A percentile compares a stretch with the other conserved stretches of the same genome.
Evolutionary conservation across 1,140 invertebrate genomes (phyloP).

Genomic region (Pararge aegeria): DNA sequence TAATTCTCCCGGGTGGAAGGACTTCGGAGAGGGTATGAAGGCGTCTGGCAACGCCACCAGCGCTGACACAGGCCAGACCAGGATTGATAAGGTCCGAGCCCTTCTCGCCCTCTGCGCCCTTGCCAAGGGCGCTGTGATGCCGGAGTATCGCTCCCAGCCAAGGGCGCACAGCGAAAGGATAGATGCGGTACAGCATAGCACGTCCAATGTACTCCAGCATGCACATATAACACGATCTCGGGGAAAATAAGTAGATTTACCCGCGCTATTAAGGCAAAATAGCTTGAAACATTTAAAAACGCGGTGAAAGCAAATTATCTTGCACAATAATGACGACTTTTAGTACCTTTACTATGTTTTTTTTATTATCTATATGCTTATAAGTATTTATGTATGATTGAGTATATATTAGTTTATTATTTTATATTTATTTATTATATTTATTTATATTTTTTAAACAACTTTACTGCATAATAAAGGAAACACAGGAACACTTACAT

Average conservation of each 20-base stretch:
- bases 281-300: too few relatives aligned
- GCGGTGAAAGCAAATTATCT: too few relatives aligned
- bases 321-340: too few relatives aligned
- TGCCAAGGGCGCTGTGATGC: constrained; percentile 80
- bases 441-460: too few relatives aligned
- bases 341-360: too few relatives aligned
- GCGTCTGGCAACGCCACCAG: constrained; percentile 69
- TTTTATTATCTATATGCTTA: too few relatives aligned
- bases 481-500: too few relatives aligned
- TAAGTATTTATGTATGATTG: too few relatives aligned
- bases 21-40: constrained; percentile 48
- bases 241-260: constrained; percentile 25
- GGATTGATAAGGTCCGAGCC: constrained; percentile 40
- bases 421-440: too few relatives aligned
- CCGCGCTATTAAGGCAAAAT: too few relatives aligned
- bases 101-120: constrained; percentile 38
- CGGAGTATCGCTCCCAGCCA: constrained; percentile 83
- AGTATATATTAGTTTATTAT: too few relatives aligned
- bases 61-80: constrained; percentile 62
- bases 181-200: constrained; percentile 83
- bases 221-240: constrained; percentile 80
- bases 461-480: too few relatives aligned
- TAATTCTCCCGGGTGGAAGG: constrained; percentile 51
- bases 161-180: constrained; percentile 83
- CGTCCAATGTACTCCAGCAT: constrained; percentile 82